Conservation (phyloP, 2,113 vertebrate genomes). For the Calyptomena viridis region DNA sequence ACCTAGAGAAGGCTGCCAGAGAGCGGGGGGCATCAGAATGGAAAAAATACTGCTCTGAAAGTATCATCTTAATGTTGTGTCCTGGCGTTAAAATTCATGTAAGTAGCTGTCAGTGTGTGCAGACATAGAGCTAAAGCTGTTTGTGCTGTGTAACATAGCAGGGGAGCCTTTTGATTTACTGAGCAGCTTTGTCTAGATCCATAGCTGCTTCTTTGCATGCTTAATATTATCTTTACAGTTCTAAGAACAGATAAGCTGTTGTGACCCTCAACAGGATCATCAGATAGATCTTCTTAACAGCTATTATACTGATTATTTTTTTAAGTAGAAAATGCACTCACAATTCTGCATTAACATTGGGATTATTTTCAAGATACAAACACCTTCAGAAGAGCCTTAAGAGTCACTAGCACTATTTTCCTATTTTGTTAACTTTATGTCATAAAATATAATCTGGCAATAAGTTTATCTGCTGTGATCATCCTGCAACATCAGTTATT, state of each 20-base stretch:
- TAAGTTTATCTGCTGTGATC: not conserved
- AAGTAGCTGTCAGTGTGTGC: not conserved
- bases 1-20: not conserved
- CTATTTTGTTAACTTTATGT: not conserved
- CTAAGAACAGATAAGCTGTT: conserved; percentile 63
- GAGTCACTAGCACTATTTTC: not conserved
- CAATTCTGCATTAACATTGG: conserved; percentile 19
- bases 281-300: conserved; percentile 64
- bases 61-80: not conserved
- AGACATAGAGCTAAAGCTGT: not conserved
- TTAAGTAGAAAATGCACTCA: conserved; percentile 10
- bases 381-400: not conserved
- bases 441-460: not conserved
- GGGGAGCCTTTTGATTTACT: conserved; percentile 43
- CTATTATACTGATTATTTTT: conserved; percentile 55
- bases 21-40: not conserved
- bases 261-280: conserved; percentile 62
- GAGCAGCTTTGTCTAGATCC: conserved; percentile 29
- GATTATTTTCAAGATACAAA: conserved; percentile 46
- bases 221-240: conserved; percentile 60
- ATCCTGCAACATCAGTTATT: not conserved
- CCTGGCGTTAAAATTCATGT: conserved; percentile 10
- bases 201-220: conserved; percentile 30
- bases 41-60: not conserved
- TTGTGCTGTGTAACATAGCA: not conserved